Conservation (phyloP, 1,140 invertebrate species). For the Alviniconcha marisindica region DNA sequence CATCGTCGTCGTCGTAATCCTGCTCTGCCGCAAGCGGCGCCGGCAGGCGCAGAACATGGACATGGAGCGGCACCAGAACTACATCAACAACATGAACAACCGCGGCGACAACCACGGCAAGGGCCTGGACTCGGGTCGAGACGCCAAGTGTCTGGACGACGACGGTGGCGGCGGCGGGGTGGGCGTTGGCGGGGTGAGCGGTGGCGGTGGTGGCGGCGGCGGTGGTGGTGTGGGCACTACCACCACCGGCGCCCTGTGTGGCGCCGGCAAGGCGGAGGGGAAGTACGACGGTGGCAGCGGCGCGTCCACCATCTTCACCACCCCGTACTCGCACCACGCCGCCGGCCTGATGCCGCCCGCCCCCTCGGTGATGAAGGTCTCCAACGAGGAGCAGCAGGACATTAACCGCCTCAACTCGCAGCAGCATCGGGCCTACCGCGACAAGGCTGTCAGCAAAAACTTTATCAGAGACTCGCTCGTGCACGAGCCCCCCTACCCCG, state of each 20-base stretch:
- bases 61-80: slow-evolving; percentile 66
- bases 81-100: slow-evolving; percentile 71
- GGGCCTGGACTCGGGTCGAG: slow-evolving; percentile 40
- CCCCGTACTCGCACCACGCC: slow-evolving; percentile 41
- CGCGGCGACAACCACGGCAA: slow-evolving; percentile 44
- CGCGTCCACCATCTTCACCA: slow-evolving; percentile 52
- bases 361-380: slow-evolving; percentile 55
- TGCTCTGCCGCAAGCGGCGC: slow-evolving; percentile 57
- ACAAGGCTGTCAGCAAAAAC: slow-evolving; percentile 39
- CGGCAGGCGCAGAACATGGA: slow-evolving; percentile 49
- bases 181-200: background rate
- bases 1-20: slow-evolving; percentile 61
- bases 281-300: background rate
- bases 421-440: slow-evolving; percentile 34
- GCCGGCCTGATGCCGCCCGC: background rate
- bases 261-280: background rate
- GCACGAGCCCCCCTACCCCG: slow-evolving; percentile 36
- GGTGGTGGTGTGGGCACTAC: background rate
- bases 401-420: slow-evolving; percentile 50
- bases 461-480: slow-evolving; percentile 39
- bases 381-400: slow-evolving; percentile 62
- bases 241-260: background rate
- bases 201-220: slow-evolving; percentile 10
- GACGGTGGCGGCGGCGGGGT: background rate
- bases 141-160: slow-evolving; percentile 25